Evolutionary conservation across 2,888 invertebrate genomes (phyloP), one percentile per base, ranked within the genome.

Genomic region (Apamea anceps): DNA sequence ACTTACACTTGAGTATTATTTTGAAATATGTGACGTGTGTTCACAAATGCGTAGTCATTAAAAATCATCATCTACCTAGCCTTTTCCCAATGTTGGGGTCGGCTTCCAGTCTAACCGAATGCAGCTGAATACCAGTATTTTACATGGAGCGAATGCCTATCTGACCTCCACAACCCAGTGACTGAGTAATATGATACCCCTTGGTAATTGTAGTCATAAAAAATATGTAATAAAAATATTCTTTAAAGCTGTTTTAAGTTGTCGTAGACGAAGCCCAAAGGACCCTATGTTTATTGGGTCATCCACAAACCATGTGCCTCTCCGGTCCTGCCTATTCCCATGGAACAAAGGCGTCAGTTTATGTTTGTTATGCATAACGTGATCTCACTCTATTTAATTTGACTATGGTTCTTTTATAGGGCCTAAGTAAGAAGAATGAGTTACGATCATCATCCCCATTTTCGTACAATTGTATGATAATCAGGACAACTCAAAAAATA

Each of bases 1-100:
- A 62, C 42, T 67, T 42, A 60, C 32, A 54, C 12, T 67, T 75
- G 48, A 51, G 75, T 48, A 82, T 67, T 75, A 60, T 82, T 75
- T 66, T 42, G 82, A 57, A 79, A 81, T 80, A 51, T 66, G 25
- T 71, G 51, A 48, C 42, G 60, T 75, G 32, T 60, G 60, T 60
- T 13, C 6, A n/a, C 12, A n/a, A 60, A 25, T 57, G 57, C 18
- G 18, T 51, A 51, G 51, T 51, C 51, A 51, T 21, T 21, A 21
- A 21, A 45, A 54, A 42, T 42, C 42, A 42, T 42, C 42, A 42
- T 42, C 42, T 42, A 6, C 42, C 42, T 42, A 42, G 42, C 42
- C 42, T 42, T 42, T 42, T 42, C 7, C 42, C 42, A 42, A 42
- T 42, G 42, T 42, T 42, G 42, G 42, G 42, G 42, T 42, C 42